phyloP scores from a whole-genome alignment of 2,113 vertebrate species.

The Chaetodon trifascialis region DNA sequence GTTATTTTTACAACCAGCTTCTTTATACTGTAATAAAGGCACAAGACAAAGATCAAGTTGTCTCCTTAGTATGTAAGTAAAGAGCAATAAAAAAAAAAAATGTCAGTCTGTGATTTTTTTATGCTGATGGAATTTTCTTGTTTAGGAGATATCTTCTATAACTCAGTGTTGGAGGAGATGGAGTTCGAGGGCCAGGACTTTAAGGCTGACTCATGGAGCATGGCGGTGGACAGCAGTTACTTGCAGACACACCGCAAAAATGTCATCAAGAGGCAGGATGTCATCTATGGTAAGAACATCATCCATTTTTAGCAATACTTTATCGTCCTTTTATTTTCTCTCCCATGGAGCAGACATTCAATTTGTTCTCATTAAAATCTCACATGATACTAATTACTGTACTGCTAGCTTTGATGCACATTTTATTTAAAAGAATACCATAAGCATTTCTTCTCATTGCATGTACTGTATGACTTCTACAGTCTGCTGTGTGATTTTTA shows the following conservation, averaged over 20 bases:
- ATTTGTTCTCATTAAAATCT: background rate
- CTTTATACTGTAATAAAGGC: background rate
- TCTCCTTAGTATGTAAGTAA: background rate
- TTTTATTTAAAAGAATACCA: background rate
- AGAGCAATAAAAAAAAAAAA: background rate
- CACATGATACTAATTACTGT: no score
- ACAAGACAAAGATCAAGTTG: background rate
- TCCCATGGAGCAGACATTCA: background rate
- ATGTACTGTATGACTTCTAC: background rate
- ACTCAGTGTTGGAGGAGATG: constrained; percentile 89
- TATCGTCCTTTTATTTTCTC: no score
- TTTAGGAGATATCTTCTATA: constrained; percentile 84
- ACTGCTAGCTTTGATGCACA: background rate
- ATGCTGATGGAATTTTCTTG: background rate
- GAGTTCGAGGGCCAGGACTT: constrained; percentile 91
- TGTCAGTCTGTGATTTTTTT: background rate
- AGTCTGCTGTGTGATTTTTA: background rate
- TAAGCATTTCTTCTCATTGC: background rate
- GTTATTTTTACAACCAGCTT: background rate
- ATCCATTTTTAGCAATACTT: background rate
- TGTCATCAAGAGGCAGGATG: constrained; percentile 94
- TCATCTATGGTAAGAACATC: constrained; percentile 89
- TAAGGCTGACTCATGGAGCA: constrained; percentile 94
- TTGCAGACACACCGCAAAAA: constrained; percentile 93
- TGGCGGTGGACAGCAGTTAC: constrained; percentile 89